Conservation (phyloP, 1,140 invertebrate genomes). For the Pinna nobilis region DNA sequence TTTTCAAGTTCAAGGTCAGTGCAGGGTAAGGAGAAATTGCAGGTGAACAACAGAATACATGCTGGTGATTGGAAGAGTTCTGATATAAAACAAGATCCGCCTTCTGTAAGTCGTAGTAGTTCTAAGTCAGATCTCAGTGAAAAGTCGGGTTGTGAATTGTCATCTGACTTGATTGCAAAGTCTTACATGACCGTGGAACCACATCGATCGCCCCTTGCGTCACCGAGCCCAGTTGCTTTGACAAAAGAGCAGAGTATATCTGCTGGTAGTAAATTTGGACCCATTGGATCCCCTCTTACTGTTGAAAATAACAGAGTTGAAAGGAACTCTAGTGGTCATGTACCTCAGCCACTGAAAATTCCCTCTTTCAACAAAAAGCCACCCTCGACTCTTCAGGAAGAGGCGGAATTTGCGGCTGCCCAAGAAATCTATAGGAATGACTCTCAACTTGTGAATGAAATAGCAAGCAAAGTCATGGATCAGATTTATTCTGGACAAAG, state of each 20-base stretch:
- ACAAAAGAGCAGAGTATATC: background rate
- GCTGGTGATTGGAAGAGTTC: background rate
- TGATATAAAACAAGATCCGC: conserved; percentile 3
- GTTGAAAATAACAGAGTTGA: conserved; percentile 11
- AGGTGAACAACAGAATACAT: background rate
- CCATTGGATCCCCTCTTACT: conserved; percentile 31
- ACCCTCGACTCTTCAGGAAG: conserved; percentile 12
- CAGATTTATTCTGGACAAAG: conserved; percentile 40
- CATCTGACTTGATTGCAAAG: conserved; percentile 42
- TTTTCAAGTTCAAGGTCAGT: conserved; percentile 13
- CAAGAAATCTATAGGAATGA: conserved; percentile 38
- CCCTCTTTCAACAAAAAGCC: conserved; percentile 6
- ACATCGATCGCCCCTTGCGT: background rate
- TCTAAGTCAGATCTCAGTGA: conserved; percentile 59
- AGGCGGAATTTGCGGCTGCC: conserved; percentile 23
- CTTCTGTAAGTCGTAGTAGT: conserved; percentile 53
- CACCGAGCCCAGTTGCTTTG: conserved; percentile 1
- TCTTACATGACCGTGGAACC: conserved; percentile 20
- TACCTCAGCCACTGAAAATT: conserved; percentile 6
- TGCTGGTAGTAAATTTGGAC: conserved; percentile 10
- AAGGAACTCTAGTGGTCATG: background rate
- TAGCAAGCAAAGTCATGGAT: conserved; percentile 51
- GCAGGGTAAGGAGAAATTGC: too few species aligned
- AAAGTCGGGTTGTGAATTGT: conserved; percentile 38
- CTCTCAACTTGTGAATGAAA: conserved; percentile 41